Evolutionary conservation across 2,113 vertebrate genomes (phyloP).

Genomic region (Istiophorus platypterus): DNA sequence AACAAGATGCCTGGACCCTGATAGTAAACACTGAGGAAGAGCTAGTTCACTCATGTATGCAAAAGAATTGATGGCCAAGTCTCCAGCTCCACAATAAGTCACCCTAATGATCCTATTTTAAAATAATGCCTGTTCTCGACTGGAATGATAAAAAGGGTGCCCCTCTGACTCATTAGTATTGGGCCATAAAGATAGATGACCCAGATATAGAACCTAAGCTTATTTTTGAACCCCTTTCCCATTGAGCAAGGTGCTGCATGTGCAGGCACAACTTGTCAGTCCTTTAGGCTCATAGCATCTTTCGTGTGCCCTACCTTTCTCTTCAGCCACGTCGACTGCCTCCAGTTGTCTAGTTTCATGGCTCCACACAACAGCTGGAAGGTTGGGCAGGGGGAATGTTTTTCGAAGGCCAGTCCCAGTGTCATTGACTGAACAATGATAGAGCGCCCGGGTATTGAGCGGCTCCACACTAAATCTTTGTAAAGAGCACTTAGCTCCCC

Average conservation of each 20-base stretch:
- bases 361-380: slow-evolving; percentile 59
- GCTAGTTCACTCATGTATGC: slow-evolving; percentile 74
- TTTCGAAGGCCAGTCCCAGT: slow-evolving; percentile 72
- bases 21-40: slow-evolving; percentile 71
- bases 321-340: slow-evolving; percentile 28
- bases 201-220: slow-evolving; percentile 80
- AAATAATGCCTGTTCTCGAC: slow-evolving; percentile 83
- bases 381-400: slow-evolving; percentile 62
- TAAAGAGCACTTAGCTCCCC: slow-evolving; percentile 85
- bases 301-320: slow-evolving; percentile 43
- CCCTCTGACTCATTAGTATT: slow-evolving; percentile 84
- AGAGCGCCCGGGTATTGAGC: slow-evolving; percentile 75
- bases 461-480: slow-evolving; percentile 82
- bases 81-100: slow-evolving; percentile 79
- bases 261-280: slow-evolving; percentile 31
- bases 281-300: slow-evolving; percentile 37
- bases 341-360: slow-evolving; percentile 54
- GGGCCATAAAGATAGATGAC: slow-evolving; percentile 84
- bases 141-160: slow-evolving; percentile 82
- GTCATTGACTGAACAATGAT: slow-evolving; percentile 84
- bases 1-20: slow-evolving; percentile 50
- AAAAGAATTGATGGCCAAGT: slow-evolving; percentile 79
- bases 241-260: slow-evolving; percentile 28
- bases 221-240: slow-evolving; percentile 73
- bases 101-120: slow-evolving; percentile 85